Percentiles rank a stretch among this genome's conserved stretches.
Evolutionary conservation across 2,888 invertebrate species (phyloP).

Genomic region (Volucella inanis): DNA sequence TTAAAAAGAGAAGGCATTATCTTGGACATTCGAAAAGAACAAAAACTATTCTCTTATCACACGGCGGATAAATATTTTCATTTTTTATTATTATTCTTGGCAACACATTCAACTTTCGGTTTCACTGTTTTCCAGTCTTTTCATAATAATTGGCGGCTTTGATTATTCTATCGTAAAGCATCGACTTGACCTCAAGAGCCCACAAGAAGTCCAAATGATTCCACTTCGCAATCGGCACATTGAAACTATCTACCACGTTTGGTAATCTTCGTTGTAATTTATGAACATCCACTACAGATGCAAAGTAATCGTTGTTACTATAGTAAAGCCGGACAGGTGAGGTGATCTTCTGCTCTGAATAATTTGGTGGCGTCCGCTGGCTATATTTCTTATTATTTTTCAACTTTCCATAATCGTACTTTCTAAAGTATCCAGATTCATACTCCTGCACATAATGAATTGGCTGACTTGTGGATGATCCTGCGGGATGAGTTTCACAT

Average conservation of each 20-base stretch:
- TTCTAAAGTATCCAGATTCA: conserved; percentile 84
- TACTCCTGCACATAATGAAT: conserved; percentile 88
- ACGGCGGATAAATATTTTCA: too few relatives aligned
- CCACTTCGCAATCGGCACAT: conserved; percentile 84
- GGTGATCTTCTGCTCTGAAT: conserved; percentile 85
- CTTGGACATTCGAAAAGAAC: too few relatives aligned
- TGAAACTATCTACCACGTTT: conserved; percentile 83
- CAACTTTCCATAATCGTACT: conserved; percentile 85
- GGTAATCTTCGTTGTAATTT: conserved; percentile 83
- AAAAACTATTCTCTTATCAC: too few relatives aligned
- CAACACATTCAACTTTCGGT: too few relatives aligned
- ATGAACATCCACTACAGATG: conserved; percentile 84
- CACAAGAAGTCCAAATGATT: conserved; percentile 89
- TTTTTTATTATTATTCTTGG: too few relatives aligned
- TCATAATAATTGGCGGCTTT: conserved; percentile 15
- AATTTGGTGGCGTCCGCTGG: conserved; percentile 84
- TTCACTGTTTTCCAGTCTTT: conserved; percentile 6
- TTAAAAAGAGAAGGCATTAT: too few relatives aligned
- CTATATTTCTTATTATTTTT: conserved; percentile 84
- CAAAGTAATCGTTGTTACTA: conserved; percentile 87
- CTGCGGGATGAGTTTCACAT: conserved; percentile 87
- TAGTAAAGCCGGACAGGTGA: conserved; percentile 87
- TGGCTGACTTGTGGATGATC: conserved; percentile 87
- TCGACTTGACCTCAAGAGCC: conserved; percentile 85
- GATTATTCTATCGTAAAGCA: conserved; percentile 84